phyloP scores from a whole-genome alignment of 30 jellyfish, hydroid and myxozoan genomes.

The Morbakka virulenta region DNA sequence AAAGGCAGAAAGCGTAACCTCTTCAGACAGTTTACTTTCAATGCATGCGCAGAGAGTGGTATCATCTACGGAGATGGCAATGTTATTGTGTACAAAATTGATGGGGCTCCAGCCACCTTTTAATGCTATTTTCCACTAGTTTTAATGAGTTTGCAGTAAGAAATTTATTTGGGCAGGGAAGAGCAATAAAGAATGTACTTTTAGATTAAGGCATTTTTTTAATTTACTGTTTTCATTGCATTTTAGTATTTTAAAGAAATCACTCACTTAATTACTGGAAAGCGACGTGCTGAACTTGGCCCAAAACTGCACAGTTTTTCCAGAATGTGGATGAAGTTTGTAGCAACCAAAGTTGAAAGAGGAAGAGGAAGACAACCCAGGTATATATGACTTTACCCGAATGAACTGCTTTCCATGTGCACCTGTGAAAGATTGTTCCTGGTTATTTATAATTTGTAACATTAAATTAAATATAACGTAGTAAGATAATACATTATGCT shows the following conservation, averaged over 20 bases:
- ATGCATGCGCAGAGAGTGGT: too few species aligned
- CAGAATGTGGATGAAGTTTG: conserved; percentile 84
- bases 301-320: conserved; percentile 66
- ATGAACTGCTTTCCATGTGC: neutral
- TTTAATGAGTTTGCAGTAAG: too few species aligned
- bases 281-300: conserved; percentile 44
- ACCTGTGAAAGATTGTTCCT: neutral
- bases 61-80: too few species aligned
- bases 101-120: too few species aligned
- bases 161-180: too few species aligned
- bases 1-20: too few species aligned
- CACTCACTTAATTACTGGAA: conserved; percentile 72
- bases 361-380: conserved; percentile 95
- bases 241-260: conserved; percentile 89
- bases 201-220: neutral
- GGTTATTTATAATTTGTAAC: neutral
- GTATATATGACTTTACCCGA: conserved; percentile 11
- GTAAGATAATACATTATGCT: too few species aligned
- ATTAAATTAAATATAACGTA: too few species aligned
- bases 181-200: too few species aligned
- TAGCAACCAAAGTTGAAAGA: conserved; percentile 51
- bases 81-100: too few species aligned
- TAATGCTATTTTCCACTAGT: too few species aligned
- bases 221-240: neutral
- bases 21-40: too few species aligned